phyloP scores from a whole-genome alignment of 2,888 invertebrate genomes.

The Agrilus mali region DNA sequence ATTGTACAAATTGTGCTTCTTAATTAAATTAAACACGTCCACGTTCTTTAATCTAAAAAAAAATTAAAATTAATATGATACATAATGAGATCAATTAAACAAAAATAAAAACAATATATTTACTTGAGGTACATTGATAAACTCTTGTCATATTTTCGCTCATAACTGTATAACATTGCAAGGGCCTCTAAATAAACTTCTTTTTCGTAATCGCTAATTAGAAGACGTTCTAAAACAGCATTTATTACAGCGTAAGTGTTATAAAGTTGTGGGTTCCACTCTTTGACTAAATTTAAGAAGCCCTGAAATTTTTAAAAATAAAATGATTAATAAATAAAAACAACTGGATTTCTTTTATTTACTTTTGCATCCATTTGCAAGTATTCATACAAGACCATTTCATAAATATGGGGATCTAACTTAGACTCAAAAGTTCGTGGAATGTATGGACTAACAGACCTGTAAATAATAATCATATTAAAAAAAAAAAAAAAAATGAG shows the following conservation, averaged over 20 bases:
- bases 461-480: conserved; percentile 15
- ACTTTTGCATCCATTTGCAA: conserved; percentile 66
- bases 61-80: no score
- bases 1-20: conserved; percentile 68
- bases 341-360: conserved; percentile 6
- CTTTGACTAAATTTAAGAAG: conserved; percentile 72
- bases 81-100: no score
- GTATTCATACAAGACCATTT: conserved; percentile 88
- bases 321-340: background rate
- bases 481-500: background rate
- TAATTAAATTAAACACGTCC: conserved; percentile 82
- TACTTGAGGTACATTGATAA: conserved; percentile 79
- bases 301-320: conserved; percentile 37
- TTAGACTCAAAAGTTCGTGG: conserved; percentile 61
- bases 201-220: conserved; percentile 56
- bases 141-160: conserved; percentile 83
- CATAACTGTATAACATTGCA: conserved; percentile 78
- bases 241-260: conserved; percentile 74
- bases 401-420: conserved; percentile 76
- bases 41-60: conserved; percentile 59
- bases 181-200: conserved; percentile 72
- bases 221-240: conserved; percentile 69
- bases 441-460: conserved; percentile 67
- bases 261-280: conserved; percentile 79
- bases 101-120: conserved; percentile 20